phyloP scores from a whole-genome alignment of 2,113 vertebrate genomes.

The Anser brachyrhynchus region DNA sequence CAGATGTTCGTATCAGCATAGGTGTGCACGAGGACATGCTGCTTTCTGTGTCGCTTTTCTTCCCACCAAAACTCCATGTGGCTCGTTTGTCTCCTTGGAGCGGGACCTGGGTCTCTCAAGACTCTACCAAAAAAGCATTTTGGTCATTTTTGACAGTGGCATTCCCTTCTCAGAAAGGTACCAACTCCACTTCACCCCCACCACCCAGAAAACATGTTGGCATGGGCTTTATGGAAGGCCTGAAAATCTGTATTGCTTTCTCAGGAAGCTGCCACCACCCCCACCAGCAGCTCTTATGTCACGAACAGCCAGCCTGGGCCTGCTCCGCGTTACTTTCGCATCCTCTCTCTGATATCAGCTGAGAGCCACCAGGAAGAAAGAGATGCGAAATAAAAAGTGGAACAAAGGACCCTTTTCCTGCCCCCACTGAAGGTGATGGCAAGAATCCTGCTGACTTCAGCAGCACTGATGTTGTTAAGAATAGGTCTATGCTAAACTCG shows the following conservation, averaged over 20 bases:
- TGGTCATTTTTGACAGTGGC: fast-evolving
- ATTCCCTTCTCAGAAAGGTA: not conserved
- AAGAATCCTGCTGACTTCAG: conserved; percentile 44
- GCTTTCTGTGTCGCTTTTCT: not conserved
- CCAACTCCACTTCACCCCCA: not conserved
- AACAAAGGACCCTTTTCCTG: conserved; percentile 40
- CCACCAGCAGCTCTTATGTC: not conserved
- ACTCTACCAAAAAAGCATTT: not conserved
- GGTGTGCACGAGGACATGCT: not conserved
- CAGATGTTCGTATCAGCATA: conserved; percentile 33
- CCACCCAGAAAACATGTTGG: not conserved
- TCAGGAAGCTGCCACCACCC: not conserved
- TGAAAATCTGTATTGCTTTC: not conserved
- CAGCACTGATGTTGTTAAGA: not conserved
- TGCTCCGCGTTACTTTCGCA: not conserved
- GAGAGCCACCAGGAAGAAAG: not conserved
- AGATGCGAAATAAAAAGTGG: conserved; percentile 33
- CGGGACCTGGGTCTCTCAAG: not conserved
- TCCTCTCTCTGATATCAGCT: not conserved
- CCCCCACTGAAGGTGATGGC: not conserved
- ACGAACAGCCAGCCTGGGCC: not conserved
- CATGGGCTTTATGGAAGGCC: not conserved
- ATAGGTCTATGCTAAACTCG: not conserved
- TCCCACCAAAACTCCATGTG: not conserved
- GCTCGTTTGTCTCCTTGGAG: not conserved